Evolutionary conservation across 2,888 invertebrate genomes (phyloP).

Genomic region (Nymphalis polychloros): DNA sequence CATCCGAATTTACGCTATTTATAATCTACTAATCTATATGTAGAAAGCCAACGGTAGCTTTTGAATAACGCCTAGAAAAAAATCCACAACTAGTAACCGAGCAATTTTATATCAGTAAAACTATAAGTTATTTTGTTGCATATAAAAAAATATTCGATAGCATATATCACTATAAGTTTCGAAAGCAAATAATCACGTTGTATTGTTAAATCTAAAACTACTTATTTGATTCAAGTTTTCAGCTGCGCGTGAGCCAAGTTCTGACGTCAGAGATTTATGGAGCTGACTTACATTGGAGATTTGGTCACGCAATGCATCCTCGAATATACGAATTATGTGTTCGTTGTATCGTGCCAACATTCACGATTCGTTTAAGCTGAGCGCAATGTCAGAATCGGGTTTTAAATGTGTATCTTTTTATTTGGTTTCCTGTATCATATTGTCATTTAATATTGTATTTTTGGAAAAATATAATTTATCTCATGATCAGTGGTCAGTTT

Average conservation of each 20-base stretch:
- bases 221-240: conserved; percentile 11
- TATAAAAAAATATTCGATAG: not conserved
- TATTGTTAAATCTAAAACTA: conserved; percentile 21
- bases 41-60: too few species aligned
- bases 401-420: conserved; percentile 28
- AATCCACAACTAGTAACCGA: too few species aligned
- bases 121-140: not conserved
- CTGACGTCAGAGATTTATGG: conserved; percentile 23
- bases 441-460: not conserved
- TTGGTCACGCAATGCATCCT: conserved; percentile 25
- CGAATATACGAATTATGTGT: conserved; percentile 24
- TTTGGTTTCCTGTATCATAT: not conserved
- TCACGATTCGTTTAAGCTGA: conserved; percentile 22
- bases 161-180: not conserved
- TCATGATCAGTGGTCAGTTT: not conserved
- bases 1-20: too few species aligned
- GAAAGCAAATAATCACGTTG: conserved; percentile 19
- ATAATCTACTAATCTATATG: too few species aligned
- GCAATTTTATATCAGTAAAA: not conserved
- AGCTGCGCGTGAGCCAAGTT: conserved; percentile 22
- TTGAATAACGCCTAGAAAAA: too few species aligned
- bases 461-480: not conserved
- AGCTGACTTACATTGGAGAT: conserved; percentile 17
- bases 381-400: conserved; percentile 19
- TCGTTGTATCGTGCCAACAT: conserved; percentile 23